Evolutionary conservation across 2,888 invertebrate species (phyloP), one percentile per base, ranked within the genome.

Genomic region (Thera obeliscata): DNA sequence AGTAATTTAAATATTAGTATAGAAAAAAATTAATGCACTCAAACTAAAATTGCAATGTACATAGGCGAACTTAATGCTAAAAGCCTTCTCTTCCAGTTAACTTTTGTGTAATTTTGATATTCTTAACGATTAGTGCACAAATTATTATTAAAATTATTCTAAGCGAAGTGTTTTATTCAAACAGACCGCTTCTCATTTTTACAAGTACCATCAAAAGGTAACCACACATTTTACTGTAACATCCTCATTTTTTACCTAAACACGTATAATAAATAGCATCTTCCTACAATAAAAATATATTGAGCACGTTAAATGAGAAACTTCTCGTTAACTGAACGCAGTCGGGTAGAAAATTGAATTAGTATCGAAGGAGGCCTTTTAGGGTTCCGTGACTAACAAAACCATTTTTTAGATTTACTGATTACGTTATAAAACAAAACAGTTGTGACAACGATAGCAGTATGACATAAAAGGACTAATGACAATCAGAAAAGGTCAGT

Each of bases 271-370:
- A 77, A 76, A 75, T 77, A 76, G 72, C 63, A 69, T 70, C 70
- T 75, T 72, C 64, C 65, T 69, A 76, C 77, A 76, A 80, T 82
- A 78, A 82, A 83, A 82, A 81, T 73, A 81, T 77, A 83, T 83
- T 76, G 81, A 81, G 78, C 78, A 80, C 76, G 77, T 75, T 81
- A 80, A 83, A 84, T 83, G 82, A 84, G 83, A 75, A 76, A 77
- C 76, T 79, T 77, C 83, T 86, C 85, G 86, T 87, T 87, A 87
- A 84, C 82, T 80, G 78, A 64, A 77, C 74, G 78, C 87, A 81
- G 80, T 85, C 81, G 77, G 63, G 82, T 78, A 76, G 83, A 81
- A 85, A 87, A 87, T 86, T 82, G 84, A 81, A 83, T 87, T 84
- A 87, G 85, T 83, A 80, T 82, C 81, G 79, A 78, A 83, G 81